Percentiles rank a stretch among this genome's conserved stretches.
These are phyloP conservation scores for Varecia variegata DNA, from an alignment of 2,797 vertebrate genomes.

Conservation along the genomic window DNA sequence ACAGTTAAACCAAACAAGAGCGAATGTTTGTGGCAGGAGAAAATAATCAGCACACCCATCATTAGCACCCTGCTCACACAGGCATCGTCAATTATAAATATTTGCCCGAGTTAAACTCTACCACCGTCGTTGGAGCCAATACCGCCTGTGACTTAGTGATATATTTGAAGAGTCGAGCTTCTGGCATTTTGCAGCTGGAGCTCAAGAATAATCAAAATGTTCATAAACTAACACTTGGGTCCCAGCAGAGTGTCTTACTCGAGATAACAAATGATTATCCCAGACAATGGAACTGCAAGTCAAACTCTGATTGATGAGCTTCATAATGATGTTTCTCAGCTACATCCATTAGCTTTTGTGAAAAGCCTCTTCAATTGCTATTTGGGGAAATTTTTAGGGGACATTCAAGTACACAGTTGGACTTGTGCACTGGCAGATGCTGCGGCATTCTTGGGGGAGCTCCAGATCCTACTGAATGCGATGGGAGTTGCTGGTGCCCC, in stretches of 20 bases:
- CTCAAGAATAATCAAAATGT: conserved; percentile 61
- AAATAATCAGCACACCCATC: conserved; percentile 37
- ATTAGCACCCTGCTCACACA: conserved; percentile 57
- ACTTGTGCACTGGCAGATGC: neutral
- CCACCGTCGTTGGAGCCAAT: conserved; percentile 23
- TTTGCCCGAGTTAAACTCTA: conserved; percentile 56
- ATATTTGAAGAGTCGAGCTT: conserved; percentile 58
- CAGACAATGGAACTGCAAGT: neutral
- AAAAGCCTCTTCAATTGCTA: conserved; percentile 16
- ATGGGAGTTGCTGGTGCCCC: neutral
- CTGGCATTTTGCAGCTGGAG: conserved; percentile 63
- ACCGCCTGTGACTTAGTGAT: conserved; percentile 45
- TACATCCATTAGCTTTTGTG: conserved; percentile 2
- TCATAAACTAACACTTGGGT: conserved; percentile 36
- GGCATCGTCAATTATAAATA: conserved; percentile 62
- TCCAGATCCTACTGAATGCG: neutral
- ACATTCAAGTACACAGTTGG: neutral
- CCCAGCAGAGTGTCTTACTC: conserved; percentile 9
- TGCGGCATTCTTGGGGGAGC: neutral
- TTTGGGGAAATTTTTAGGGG: neutral
- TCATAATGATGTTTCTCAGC: conserved; percentile 10
- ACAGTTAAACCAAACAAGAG: conserved; percentile 38
- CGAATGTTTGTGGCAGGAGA: conserved; percentile 20
- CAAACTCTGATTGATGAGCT: conserved; percentile 35
- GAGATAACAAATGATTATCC: conserved; percentile 48